These are phyloP conservation scores for Hystrix cristata DNA, from an alignment of 2,113 vertebrate genomes.

Conservation along the genomic window DNA sequence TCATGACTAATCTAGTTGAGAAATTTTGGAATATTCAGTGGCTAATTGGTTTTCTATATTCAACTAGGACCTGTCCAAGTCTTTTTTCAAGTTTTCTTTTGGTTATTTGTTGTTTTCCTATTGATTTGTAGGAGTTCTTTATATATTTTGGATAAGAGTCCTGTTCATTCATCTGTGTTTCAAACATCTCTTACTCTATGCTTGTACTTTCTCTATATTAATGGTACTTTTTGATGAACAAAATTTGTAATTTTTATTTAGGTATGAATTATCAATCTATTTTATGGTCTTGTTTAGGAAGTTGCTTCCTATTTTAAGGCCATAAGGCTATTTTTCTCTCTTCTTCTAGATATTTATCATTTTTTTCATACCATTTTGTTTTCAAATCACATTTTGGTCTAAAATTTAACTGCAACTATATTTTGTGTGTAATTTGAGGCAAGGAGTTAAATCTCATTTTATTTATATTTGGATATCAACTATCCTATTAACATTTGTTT, in stretches of 20 bases:
- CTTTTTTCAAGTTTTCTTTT: not conserved
- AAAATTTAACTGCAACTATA: not conserved
- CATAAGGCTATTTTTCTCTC: slow-evolving; percentile 6
- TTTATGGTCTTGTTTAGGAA: not conserved
- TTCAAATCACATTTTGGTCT: not conserved
- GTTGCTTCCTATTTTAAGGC: not conserved
- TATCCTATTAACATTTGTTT: not conserved
- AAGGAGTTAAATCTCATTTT: not conserved
- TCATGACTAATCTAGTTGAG: not conserved
- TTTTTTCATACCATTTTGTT: not conserved
- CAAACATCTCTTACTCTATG: not conserved
- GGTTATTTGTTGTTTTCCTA: not conserved
- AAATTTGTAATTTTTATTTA: not conserved
- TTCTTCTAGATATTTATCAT: not conserved
- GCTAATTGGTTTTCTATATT: not conserved
- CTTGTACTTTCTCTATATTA: not conserved
- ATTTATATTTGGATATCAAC: not conserved
- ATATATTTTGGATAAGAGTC: not conserved
- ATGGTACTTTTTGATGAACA: not conserved
- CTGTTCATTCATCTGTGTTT: not conserved
- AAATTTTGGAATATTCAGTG: not conserved
- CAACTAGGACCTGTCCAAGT: not conserved
- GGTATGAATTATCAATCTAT: not conserved
- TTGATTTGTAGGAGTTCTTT: not conserved
- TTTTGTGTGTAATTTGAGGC: not conserved